phyloP scores from a whole-genome alignment of 2,888 invertebrate genomes.

The Zygogramma bicolorata region DNA sequence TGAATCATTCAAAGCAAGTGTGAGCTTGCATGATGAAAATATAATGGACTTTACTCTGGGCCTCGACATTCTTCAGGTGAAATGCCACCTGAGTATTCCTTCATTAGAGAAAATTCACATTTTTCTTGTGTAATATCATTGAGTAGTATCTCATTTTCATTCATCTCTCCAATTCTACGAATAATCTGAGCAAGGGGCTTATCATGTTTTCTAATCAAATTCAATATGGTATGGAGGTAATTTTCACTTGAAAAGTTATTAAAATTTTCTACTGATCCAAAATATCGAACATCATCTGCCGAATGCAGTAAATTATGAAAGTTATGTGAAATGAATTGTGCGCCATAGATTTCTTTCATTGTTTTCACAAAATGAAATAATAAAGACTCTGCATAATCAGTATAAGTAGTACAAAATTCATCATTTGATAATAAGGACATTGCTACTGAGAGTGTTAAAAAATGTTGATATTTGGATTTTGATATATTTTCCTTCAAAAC shows the following conservation, averaged over 20 bases:
- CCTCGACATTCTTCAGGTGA: not conserved
- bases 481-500: not conserved
- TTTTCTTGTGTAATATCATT: no score
- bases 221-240: slow-evolving; percentile 6
- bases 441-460: not conserved
- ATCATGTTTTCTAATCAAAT: not conserved
- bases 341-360: not conserved
- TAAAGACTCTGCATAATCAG: slow-evolving; percentile 4
- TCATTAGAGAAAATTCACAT: no score
- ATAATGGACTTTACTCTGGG: slow-evolving; percentile 8
- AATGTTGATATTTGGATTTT: slow-evolving; percentile 2
- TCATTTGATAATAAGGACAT: not conserved
- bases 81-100: not conserved
- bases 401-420: not conserved
- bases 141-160: not conserved
- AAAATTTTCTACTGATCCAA: slow-evolving; percentile 3
- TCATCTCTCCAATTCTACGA: slow-evolving; percentile 9
- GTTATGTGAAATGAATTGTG: slow-evolving; percentile 2
- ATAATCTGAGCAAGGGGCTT: no score
- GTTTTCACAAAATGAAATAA: not conserved
- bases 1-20: not conserved
- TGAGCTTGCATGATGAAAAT: not conserved
- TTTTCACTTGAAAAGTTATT: no score
- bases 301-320: slow-evolving; percentile 3
- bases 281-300: slow-evolving; percentile 7